A percentile compares a stretch with the other conserved stretches of the same genome.
Evolutionary conservation across 2,888 invertebrate species (phyloP).

Genomic region (Zootermopsis nevadensis): DNA sequence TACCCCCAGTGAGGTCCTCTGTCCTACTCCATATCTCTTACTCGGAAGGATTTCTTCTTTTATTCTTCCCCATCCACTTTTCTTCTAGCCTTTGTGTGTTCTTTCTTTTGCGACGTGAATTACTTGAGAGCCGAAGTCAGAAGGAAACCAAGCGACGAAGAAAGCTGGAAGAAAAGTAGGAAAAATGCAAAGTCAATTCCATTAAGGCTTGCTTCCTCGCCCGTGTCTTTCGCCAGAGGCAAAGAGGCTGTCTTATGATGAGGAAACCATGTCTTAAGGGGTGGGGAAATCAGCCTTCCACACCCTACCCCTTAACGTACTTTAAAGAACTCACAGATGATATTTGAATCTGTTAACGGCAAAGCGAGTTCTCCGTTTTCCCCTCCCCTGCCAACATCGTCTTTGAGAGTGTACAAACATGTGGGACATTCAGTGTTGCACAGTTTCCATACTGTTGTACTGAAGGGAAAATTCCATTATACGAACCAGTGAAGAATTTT

Average conservation of each 20-base stretch:
- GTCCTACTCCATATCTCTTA: not conserved
- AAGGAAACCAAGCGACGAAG: not conserved
- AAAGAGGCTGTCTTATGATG: not conserved
- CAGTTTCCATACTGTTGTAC: too few relatives aligned
- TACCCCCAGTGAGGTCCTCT: not conserved
- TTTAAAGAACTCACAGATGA: constrained; percentile 9
- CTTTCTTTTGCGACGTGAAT: not conserved
- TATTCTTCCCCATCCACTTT: not conserved
- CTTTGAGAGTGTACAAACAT: too few relatives aligned
- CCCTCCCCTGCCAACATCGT: too few relatives aligned
- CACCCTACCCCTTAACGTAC: not conserved
- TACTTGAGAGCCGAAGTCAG: constrained; percentile 1
- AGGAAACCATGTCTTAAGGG: constrained; percentile 20
- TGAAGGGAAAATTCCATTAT: too few relatives aligned
- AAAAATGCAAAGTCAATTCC: constrained; percentile 35
- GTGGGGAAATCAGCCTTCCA: not conserved
- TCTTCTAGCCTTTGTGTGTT: not conserved
- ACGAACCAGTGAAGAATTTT: too few relatives aligned
- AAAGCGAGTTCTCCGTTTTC: too few relatives aligned
- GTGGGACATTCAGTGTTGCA: too few relatives aligned
- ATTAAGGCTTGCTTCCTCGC: not conserved
- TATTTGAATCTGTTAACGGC: not conserved
- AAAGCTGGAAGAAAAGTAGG: not conserved
- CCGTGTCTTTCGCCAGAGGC: not conserved
- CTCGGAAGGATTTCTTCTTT: not conserved